Evolutionary conservation across 2,888 invertebrate genomes (phyloP).

Genomic region (Andrena praecox): DNA sequence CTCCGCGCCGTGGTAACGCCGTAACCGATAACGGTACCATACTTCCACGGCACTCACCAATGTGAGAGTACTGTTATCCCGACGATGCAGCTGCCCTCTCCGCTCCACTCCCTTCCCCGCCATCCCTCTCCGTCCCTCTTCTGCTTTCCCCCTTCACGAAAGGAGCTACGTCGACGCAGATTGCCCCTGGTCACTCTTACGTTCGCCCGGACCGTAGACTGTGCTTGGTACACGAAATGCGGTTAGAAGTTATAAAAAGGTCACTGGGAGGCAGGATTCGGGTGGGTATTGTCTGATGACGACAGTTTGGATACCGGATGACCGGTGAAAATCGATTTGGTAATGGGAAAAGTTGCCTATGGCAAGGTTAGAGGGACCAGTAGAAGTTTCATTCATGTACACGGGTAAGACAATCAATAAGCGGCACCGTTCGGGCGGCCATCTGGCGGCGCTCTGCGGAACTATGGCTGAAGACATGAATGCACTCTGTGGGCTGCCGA

Average conservation of each 20-base stretch:
- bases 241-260: not conserved
- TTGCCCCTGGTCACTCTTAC: slow-evolving; percentile 29
- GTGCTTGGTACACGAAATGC: not conserved
- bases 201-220: slow-evolving; percentile 20
- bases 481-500: too few relatives aligned
- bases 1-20: slow-evolving; percentile 62
- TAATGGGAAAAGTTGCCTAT: not conserved
- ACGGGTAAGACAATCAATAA: not conserved
- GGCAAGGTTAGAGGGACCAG: too few relatives aligned
- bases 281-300: too few relatives aligned
- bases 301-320: not conserved
- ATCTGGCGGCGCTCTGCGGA: too few relatives aligned
- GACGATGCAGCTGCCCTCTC: slow-evolving; percentile 72
- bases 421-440: not conserved
- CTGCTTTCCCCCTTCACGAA: not conserved
- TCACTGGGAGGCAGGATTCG: not conserved
- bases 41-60: slow-evolving; percentile 76
- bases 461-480: too few relatives aligned
- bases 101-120: slow-evolving; percentile 16
- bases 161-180: not conserved
- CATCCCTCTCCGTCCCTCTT: slow-evolving; percentile 16
- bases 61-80: slow-evolving; percentile 81
- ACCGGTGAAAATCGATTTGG: not conserved
- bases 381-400: too few relatives aligned
- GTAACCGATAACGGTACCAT: slow-evolving; percentile 79